These are phyloP conservation scores for Porites evermanni DNA, from an alignment of 92 coral and sea anemone species.

Conservation along the genomic window DNA sequence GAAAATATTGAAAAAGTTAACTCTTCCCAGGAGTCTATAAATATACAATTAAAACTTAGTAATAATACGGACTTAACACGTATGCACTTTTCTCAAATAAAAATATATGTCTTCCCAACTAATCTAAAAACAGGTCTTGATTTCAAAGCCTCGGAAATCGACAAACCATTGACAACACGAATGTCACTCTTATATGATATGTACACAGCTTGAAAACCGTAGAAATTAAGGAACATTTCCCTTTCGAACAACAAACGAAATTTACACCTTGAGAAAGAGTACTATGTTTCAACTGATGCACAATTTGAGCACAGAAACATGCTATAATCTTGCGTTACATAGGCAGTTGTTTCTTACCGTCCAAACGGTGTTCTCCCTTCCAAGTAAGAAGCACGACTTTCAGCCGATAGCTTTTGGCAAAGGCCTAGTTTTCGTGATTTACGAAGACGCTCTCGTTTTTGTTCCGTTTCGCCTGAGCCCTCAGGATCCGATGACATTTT, in stretches of 20 bases:
- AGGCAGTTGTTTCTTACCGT: constrained; percentile 46
- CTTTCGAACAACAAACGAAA: not conserved
- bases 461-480: constrained; percentile 41
- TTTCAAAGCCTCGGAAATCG: not conserved
- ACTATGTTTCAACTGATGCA: not conserved
- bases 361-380: constrained; percentile 74
- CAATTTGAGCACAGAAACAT: not conserved
- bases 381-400: constrained; percentile 59
- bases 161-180: not conserved
- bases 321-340: too few species aligned
- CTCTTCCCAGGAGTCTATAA: too few species aligned
- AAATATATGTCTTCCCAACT: too few species aligned
- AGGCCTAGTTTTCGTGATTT: constrained; percentile 78
- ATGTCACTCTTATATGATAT: too few species aligned
- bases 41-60: too few species aligned
- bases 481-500: constrained; percentile 35
- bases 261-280: too few species aligned
- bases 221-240: not conserved
- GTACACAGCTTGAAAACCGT: not conserved
- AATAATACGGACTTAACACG: too few species aligned
- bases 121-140: not conserved
- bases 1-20: too few species aligned
- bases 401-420: constrained; percentile 67
- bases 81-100: too few species aligned
- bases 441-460: constrained; percentile 63